Conservation (phyloP, 1,140 invertebrate species). For the Caenorhabditis remanei region DNA sequence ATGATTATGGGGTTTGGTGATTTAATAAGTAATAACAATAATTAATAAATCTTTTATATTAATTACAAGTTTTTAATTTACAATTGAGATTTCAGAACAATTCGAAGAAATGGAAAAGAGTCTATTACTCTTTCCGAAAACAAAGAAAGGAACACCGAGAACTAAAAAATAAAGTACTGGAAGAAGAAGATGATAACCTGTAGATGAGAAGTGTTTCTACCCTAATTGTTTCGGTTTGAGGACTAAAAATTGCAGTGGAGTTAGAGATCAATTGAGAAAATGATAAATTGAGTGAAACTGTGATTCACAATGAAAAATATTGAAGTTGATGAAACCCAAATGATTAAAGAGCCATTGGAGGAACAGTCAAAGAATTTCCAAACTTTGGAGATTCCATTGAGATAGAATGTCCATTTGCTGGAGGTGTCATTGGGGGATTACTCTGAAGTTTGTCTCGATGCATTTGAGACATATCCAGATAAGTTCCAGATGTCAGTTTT, state of each 20-base stretch:
- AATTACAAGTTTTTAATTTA: background rate
- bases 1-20: background rate
- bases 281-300: background rate
- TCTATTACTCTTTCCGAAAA: background rate
- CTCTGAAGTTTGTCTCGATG: background rate
- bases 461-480: constrained; percentile 47
- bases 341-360: constrained; percentile 42
- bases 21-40: background rate
- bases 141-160: background rate
- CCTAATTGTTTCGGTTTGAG: constrained; percentile 45
- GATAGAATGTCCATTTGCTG: constrained; percentile 26
- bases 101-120: background rate
- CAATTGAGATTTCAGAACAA: background rate
- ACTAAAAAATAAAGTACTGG: constrained; percentile 39
- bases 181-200: constrained; percentile 35
- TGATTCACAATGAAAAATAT: background rate
- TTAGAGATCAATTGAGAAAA: constrained; percentile 7
- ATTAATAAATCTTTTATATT: constrained; percentile 6
- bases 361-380: constrained; percentile 49
- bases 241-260: constrained; percentile 14
- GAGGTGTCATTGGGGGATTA: constrained; percentile 5
- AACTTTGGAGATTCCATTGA: constrained; percentile 50
- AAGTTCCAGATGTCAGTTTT: constrained; percentile 60
- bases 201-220: constrained; percentile 27
- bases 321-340: constrained; percentile 13